Base-by-base conservation (phyloP, 2,113 vertebrate genomes). In the Calidris pugnax region DNA sequence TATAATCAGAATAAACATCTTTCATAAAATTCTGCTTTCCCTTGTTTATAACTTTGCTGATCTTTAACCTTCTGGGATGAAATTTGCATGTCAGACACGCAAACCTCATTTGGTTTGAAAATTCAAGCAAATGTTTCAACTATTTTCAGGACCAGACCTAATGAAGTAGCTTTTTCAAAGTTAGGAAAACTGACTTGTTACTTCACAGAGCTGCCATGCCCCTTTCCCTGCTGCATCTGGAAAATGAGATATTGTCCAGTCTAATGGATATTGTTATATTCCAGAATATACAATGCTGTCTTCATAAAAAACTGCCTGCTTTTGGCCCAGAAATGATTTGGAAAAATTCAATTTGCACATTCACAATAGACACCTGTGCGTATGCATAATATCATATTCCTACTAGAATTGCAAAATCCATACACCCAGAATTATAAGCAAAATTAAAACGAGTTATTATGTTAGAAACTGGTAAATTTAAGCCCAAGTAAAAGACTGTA, bases 81-180 rank as follows among this genome's bases (percentile, higher is more conserved):
- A 47, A 95, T 94, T 63, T 84, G 76, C 87, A 93, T 35, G 14
- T 24, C 71, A 84, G 84, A 68, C 68, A 41, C 1, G n/a, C 55
- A 47, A 26, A 84, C 15, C 37, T 95, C 37, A 62, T 95, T 96
- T 96, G 93, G 60, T 84, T 93, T 15, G 89, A 41, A 91, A 95
- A 96, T 91, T 45, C 68, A 85, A 35, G 56, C 68, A 87, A 91
- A 93, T 53, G 41, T 68, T 71, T 18, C 41, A 27, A 8, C 39
- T 79, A 17, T 75, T 82, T 76, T 55, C 50, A 57, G 84, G n/a
- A 71, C 30, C n/a, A 50, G 28, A 35, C 16, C 37, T 21, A 22
- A 60, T 2, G 4, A 75, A 71, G 21, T 19, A 19, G 2, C 26
- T 72, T 53, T 33, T 64, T 41, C 59, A 13, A 32, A 22, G 47